A percentile compares a stretch with the other conserved stretches of the same genome.
Conservation (phyloP, 2,797 vertebrate genomes). For the Chelidonichthys spinosus region DNA sequence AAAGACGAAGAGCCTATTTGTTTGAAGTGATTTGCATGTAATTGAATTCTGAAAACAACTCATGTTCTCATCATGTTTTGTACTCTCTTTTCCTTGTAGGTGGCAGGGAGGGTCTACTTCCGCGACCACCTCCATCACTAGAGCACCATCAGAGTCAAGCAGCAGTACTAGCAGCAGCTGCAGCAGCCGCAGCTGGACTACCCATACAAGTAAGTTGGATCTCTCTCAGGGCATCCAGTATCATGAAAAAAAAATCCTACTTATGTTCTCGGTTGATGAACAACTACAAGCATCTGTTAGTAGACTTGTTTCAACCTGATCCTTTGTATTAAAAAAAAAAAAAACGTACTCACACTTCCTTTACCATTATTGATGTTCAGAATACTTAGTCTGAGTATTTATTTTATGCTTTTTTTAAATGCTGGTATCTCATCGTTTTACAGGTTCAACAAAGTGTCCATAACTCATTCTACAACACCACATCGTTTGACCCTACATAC, state of each 20-base stretch:
- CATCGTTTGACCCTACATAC: slow-evolving; percentile 84
- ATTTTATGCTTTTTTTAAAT: not conserved
- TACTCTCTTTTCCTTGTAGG: slow-evolving; percentile 43
- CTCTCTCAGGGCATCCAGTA: too few species aligned
- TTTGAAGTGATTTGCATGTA: not conserved
- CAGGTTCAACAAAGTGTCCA: slow-evolving; percentile 87
- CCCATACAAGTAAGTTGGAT: slow-evolving; percentile 79
- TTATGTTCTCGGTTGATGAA: slow-evolving; percentile 2
- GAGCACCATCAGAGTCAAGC: slow-evolving; percentile 88
- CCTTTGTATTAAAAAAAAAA: not conserved
- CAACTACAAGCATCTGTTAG: not conserved
- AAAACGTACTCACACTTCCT: not conserved
- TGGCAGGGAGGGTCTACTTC: slow-evolving; percentile 80
- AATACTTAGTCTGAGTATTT: not conserved
- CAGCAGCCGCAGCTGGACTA: slow-evolving; percentile 84
- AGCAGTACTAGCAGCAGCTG: slow-evolving; percentile 84
- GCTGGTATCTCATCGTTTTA: not conserved
- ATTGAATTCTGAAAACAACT: not conserved
- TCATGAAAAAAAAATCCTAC: not conserved
- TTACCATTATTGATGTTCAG: not conserved
- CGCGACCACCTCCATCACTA: slow-evolving; percentile 77
- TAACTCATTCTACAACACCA: slow-evolving; percentile 87
- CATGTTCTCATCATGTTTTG: slow-evolving; percentile 12
- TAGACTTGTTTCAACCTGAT: not conserved
- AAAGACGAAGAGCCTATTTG: not conserved